A percentile compares a stretch with the other conserved stretches of the same genome.
phyloP scores from a whole-genome alignment of 2,888 invertebrate genomes.

The Lepas anatifera region DNA sequence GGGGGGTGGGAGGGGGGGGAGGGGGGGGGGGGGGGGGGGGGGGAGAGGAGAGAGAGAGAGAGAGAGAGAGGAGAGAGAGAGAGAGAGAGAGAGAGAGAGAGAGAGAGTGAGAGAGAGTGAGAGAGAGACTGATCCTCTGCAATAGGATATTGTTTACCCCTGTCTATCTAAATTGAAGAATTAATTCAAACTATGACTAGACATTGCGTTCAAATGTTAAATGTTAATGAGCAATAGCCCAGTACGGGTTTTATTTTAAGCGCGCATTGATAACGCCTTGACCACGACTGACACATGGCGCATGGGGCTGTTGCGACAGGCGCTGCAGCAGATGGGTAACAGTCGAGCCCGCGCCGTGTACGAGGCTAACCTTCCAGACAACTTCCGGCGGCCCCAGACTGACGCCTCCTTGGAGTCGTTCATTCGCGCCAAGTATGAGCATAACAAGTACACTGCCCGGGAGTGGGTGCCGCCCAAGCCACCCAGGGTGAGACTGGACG shows the following conservation, averaged over 20 bases:
- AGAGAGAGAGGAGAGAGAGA: too few species aligned
- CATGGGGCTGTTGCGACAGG: constrained; percentile 43
- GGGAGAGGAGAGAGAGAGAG: too few species aligned
- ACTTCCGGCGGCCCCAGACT: constrained; percentile 87
- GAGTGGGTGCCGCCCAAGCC: constrained; percentile 86
- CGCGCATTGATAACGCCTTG: background rate
- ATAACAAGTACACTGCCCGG: constrained; percentile 93
- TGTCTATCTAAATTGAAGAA: background rate
- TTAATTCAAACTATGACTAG: background rate
- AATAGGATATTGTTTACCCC: background rate
- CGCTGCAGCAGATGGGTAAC: constrained; percentile 95
- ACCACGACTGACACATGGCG: background rate
- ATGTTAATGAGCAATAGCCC: background rate
- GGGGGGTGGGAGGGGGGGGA: too few species aligned
- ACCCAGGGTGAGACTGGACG: constrained; percentile 43
- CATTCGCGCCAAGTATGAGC: constrained; percentile 95
- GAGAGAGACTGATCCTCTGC: background rate
- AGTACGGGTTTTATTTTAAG: background rate
- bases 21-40: too few species aligned
- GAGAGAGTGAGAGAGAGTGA: too few species aligned
- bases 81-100: too few species aligned
- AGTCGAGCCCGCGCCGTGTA: constrained; percentile 91
- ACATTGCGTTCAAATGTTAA: background rate
- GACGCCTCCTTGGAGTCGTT: constrained; percentile 89
- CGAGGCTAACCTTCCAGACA: constrained; percentile 92